phyloP scores from a whole-genome alignment of 2,888 invertebrate species.

The Ditylenchus weischeri region DNA sequence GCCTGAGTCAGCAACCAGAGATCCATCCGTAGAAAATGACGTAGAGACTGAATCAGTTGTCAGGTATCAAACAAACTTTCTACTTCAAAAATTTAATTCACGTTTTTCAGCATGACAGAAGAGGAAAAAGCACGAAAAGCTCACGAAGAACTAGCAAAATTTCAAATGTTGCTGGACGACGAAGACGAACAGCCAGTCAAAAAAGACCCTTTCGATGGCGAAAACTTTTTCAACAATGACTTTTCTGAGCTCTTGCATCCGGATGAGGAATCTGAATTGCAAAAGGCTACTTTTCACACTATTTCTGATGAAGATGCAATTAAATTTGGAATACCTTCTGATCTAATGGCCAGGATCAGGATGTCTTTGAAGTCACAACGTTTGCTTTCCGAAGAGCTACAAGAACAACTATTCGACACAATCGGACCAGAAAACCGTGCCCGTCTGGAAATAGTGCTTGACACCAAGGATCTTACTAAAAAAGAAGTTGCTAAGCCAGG shows the following conservation, averaged over 20 bases:
- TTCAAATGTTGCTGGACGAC: conserved; percentile 12
- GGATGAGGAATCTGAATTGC: neutral
- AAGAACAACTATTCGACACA: neutral
- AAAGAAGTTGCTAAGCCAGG: neutral
- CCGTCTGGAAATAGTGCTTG: neutral
- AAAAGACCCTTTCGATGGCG: conserved; percentile 9
- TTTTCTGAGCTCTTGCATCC: neutral
- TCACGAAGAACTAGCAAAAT: conserved; percentile 11
- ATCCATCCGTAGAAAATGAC: neutral
- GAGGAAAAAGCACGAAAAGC: conserved; percentile 3
- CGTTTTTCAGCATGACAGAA: conserved; percentile 1
- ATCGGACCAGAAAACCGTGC: neutral
- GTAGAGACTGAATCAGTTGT: neutral
- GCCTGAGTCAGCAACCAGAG: neutral
- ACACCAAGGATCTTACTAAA: conserved; percentile 2
- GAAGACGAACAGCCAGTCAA: neutral
- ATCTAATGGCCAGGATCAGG: neutral
- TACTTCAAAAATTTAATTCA: too few relatives aligned
- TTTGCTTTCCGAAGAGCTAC: neutral
- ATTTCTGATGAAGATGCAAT: neutral
- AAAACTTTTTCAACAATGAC: conserved; percentile 12
- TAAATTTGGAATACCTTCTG: conserved; percentile 1
- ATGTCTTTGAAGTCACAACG: neutral
- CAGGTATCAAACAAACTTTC: too few relatives aligned
- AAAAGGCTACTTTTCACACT: neutral